These are phyloP conservation scores for Cebus imitator DNA, from an alignment of 2,113 vertebrate genomes.

Conservation along the genomic window DNA sequence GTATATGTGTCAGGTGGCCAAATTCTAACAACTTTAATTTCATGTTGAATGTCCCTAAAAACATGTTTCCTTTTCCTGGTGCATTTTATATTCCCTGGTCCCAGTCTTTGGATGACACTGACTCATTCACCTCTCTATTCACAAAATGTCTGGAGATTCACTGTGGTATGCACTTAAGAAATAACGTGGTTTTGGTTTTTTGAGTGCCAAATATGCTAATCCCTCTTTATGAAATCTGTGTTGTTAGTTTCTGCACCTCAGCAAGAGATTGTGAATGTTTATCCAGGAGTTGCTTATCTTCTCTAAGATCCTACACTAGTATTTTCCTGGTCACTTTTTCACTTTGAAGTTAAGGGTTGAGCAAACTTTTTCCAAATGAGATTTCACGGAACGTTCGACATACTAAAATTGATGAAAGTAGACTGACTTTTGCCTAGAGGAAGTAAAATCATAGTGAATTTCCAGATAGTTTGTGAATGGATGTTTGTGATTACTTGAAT, in stretches of 20 bases:
- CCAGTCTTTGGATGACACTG: not conserved
- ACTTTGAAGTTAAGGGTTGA: not conserved
- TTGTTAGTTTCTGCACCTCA: not conserved
- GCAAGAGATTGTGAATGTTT: slow-evolving; percentile 36
- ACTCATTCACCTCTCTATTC: slow-evolving; percentile 20
- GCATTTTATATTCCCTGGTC: not conserved
- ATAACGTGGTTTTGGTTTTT: not conserved
- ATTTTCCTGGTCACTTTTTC: slow-evolving; percentile 17
- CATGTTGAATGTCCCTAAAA: not conserved
- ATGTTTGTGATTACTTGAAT: not conserved
- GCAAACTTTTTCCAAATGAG: not conserved
- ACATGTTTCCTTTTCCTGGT: not conserved
- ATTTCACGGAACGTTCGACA: slow-evolving; percentile 42
- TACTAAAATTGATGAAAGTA: slow-evolving; percentile 15
- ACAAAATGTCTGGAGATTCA: not conserved
- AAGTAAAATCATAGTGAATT: not conserved
- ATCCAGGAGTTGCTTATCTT: not conserved
- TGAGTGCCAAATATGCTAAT: not conserved
- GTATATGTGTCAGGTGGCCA: not conserved
- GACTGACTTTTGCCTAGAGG: not conserved
- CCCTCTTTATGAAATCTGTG: not conserved
- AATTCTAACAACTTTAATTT: slow-evolving; percentile 40
- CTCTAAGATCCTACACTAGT: not conserved
- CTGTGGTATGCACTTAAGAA: not conserved
- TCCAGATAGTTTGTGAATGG: not conserved